phyloP scores from a whole-genome alignment of 2,888 invertebrate species.

The Salticus scenicus region DNA sequence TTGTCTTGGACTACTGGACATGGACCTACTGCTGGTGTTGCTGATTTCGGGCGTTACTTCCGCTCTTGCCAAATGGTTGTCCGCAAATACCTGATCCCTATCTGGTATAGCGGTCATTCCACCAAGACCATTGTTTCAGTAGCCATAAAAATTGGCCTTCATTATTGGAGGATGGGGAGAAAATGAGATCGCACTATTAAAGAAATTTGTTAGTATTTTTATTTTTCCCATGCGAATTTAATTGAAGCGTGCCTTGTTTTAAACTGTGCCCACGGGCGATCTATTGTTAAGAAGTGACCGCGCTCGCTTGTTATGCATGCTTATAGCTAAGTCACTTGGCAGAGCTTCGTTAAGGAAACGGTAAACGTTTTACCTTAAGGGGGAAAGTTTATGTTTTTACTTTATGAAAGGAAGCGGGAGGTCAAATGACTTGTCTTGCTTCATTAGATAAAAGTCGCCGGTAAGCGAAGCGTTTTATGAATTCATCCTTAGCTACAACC shows the following conservation, averaged over 20 bases:
- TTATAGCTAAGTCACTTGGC: not conserved
- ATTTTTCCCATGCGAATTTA: conserved; percentile 1
- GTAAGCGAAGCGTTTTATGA: too few species aligned
- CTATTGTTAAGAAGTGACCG: not conserved
- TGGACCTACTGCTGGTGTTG: too few species aligned
- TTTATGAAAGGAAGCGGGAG: not conserved
- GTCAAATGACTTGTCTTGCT: not conserved
- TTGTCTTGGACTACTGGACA: not conserved
- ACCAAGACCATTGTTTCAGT: conserved; percentile 43
- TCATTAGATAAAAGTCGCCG: not conserved
- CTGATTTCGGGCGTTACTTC: conserved; percentile 10
- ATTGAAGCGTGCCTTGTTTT: not conserved
- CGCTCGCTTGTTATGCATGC: not conserved
- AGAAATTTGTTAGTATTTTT: conserved; percentile 21
- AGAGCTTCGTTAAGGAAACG: not conserved
- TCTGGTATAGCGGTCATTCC: conserved; percentile 12
- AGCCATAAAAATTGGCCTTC: conserved; percentile 44
- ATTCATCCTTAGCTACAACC: too few species aligned
- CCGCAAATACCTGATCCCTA: not conserved
- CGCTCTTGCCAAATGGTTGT: not conserved
- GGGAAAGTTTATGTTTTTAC: not conserved
- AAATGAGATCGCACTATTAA: conserved; percentile 43
- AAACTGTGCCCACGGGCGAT: not conserved
- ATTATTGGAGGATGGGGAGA: conserved; percentile 19
- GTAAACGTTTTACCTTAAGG: not conserved